Evolutionary conservation across 2,888 invertebrate species (phyloP).

Genomic region (Eledona agricola): DNA sequence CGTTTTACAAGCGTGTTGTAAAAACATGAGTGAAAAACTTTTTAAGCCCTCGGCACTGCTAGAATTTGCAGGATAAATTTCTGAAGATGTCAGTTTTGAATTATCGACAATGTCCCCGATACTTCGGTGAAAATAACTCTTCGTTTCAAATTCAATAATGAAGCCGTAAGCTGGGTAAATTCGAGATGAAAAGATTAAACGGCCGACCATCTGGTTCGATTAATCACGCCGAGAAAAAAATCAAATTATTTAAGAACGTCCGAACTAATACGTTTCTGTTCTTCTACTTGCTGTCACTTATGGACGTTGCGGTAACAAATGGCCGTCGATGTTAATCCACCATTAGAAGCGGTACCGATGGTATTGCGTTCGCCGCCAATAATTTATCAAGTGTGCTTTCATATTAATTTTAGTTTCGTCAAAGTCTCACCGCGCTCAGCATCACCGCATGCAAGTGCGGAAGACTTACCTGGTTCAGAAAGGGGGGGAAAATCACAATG

Average conservation of each 20-base stretch:
- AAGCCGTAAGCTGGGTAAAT: conserved; percentile 22
- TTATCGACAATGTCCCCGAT: conserved; percentile 10
- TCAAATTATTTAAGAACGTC: conserved; percentile 22
- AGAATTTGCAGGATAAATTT: too few species aligned
- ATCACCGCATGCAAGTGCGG: conserved; percentile 16
- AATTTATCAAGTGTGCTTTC: conserved; percentile 24
- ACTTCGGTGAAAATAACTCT: conserved; percentile 10
- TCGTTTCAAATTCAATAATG: conserved; percentile 24
- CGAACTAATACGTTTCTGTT: conserved; percentile 9
- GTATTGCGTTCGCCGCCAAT: conserved; percentile 26
- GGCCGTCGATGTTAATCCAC: conserved; percentile 45
- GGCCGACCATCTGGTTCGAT: conserved; percentile 27
- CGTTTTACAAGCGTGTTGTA: neutral
- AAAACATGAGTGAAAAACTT: neutral
- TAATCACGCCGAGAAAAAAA: conserved; percentile 27
- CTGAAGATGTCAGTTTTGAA: too few species aligned
- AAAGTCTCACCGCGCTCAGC: conserved; percentile 16
- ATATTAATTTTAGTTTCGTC: conserved; percentile 15
- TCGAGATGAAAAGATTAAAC: conserved; percentile 20
- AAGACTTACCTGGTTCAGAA: conserved; percentile 32
- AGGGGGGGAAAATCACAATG: conserved; percentile 19
- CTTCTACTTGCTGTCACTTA: conserved; percentile 41
- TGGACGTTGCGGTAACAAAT: conserved; percentile 50
- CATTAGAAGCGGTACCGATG: conserved; percentile 36
- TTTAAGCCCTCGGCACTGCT: too few species aligned